Conservation (phyloP, 1,140 invertebrate species). For the Brachionus calyciflorus region DNA sequence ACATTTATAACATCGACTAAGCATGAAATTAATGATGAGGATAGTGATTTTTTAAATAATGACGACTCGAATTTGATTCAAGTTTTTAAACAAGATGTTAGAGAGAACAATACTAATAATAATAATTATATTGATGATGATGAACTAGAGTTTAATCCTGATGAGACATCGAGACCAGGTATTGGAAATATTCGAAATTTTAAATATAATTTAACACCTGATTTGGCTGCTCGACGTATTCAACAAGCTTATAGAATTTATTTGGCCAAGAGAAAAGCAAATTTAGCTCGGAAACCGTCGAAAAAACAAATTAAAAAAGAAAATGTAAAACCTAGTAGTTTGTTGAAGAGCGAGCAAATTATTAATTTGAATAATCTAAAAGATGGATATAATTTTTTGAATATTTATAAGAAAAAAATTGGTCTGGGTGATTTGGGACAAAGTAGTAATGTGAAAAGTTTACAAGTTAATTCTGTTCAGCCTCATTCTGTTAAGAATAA, state of each 20-base stretch:
- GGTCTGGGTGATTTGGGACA: not conserved
- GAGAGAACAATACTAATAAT: not conserved
- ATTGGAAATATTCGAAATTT: not conserved
- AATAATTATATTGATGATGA: no score
- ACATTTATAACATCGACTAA: slow-evolving; percentile 30
- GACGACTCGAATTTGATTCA: not conserved
- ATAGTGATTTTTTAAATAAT: no score
- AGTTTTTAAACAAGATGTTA: slow-evolving; percentile 29
- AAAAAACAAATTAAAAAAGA: not conserved
- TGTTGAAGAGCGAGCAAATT: not conserved
- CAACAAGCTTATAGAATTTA: slow-evolving; percentile 28
- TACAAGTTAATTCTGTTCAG: not conserved
- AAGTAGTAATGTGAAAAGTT: not conserved
- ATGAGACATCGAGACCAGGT: not conserved
- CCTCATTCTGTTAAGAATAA: not conserved
- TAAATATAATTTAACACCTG: not conserved
- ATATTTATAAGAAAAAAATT: slow-evolving; percentile 7
- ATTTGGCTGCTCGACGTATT: slow-evolving; percentile 18
- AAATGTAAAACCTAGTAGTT: not conserved
- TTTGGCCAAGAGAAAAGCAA: not conserved
- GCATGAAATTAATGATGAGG: not conserved
- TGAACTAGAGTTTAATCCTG: not conserved
- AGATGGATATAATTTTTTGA: not conserved
- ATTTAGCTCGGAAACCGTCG: not conserved
- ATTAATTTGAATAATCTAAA: not conserved